Evolutionary conservation across 2,113 vertebrate species (phyloP).

Genomic region (Pica pica): DNA sequence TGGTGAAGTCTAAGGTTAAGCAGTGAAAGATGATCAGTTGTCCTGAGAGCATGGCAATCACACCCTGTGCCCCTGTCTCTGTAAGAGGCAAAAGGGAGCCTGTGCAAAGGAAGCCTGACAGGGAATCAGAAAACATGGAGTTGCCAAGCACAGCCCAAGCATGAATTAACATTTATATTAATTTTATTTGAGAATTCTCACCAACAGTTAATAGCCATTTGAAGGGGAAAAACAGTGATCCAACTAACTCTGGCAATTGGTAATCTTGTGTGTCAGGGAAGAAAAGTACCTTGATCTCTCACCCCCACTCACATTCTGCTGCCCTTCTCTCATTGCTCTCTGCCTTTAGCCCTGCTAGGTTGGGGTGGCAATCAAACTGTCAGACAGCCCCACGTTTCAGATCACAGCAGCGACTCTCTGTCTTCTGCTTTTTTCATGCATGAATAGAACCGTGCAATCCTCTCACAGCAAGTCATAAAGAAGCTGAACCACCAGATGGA

Average conservation of each 20-base stretch:
- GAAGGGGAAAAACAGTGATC: not conserved
- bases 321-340: not conserved
- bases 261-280: not conserved
- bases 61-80: not conserved
- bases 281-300: not conserved
- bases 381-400: not conserved
- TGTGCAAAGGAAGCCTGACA: not conserved
- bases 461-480: not conserved
- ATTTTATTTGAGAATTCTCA: not conserved
- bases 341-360: not conserved
- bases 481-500: not conserved
- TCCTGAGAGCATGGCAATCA: not conserved
- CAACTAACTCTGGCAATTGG: rapidly evolving
- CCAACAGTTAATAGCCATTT: not conserved
- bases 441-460: not conserved
- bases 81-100: not conserved
- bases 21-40: not conserved
- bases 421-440: not conserved
- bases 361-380: not conserved
- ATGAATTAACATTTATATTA: not conserved
- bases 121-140: not conserved
- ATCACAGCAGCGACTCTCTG: not conserved
- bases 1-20: not conserved
- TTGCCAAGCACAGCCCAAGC: not conserved
- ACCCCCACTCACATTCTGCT: not conserved